These are phyloP conservation scores for Melanaphis sacchari DNA, from an alignment of 1,140 invertebrate species.

Conservation along the genomic window DNA sequence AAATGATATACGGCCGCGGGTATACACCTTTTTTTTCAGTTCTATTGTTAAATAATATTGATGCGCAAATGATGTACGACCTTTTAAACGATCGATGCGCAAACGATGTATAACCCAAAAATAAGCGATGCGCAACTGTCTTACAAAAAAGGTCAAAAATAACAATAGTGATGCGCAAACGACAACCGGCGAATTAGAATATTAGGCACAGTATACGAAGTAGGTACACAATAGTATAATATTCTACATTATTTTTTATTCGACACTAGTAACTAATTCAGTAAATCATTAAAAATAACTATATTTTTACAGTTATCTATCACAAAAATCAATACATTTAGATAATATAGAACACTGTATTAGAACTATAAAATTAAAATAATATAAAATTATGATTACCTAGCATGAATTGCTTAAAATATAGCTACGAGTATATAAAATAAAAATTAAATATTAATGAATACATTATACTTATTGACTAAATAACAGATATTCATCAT, in stretches of 20 bases:
- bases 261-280: background rate
- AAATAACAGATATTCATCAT: background rate
- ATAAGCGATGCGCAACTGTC: too few species aligned
- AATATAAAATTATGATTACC: background rate
- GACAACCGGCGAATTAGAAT: too few species aligned
- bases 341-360: background rate
- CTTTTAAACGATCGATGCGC: too few species aligned
- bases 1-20: too few species aligned
- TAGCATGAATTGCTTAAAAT: background rate
- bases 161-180: too few species aligned
- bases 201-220: background rate
- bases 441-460: background rate
- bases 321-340: background rate
- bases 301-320: too few species aligned
- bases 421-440: background rate
- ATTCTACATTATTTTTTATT: background rate
- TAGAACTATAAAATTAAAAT: background rate
- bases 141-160: too few species aligned
- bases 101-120: too few species aligned
- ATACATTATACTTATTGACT: background rate
- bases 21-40: too few species aligned
- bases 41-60: too few species aligned
- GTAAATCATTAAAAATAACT: background rate
- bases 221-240: background rate
- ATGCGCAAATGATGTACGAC: too few species aligned